Evolutionary conservation across 2,888 invertebrate species (phyloP).

Genomic region (Hydrotaea cyrtoneurina): DNA sequence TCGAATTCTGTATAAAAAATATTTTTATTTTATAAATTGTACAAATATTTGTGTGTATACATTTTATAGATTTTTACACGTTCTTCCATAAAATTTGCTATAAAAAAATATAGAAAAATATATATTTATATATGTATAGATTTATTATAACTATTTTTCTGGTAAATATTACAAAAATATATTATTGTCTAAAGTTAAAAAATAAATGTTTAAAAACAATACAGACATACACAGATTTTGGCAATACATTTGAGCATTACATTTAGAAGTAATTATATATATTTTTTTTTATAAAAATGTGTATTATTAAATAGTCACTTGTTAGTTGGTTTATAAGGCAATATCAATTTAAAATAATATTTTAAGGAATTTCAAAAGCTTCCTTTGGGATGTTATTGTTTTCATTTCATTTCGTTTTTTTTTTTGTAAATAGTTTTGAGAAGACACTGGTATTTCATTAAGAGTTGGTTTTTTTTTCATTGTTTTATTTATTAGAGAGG

Average conservation of each 20-base stretch:
- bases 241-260: slow-evolving; percentile 64
- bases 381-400: slow-evolving; percentile 1
- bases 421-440: background rate
- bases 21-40: slow-evolving; percentile 19
- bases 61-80: background rate
- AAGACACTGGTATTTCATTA: slow-evolving; percentile 60
- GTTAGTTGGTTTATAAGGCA: slow-evolving; percentile 54
- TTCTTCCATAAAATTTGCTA: slow-evolving; percentile 28
- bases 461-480: background rate
- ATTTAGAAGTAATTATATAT: slow-evolving; percentile 27
- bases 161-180: slow-evolving; percentile 29
- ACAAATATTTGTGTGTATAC: background rate
- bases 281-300: slow-evolving; percentile 20
- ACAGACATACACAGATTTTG: slow-evolving; percentile 44
- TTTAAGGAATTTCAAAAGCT: slow-evolving; percentile 15
- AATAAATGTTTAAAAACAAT: slow-evolving; percentile 15
- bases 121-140: slow-evolving; percentile 7
- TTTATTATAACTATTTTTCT: too few species aligned
- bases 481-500: background rate
- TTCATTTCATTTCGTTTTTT: slow-evolving; percentile 21
- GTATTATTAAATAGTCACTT: background rate
- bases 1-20: background rate
- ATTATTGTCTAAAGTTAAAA: slow-evolving; percentile 49
- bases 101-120: slow-evolving; percentile 38
- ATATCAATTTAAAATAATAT: background rate